These are phyloP conservation scores for Leptinotarsa tumamoca DNA, from an alignment of 2,888 invertebrate species.

Conservation along the genomic window DNA sequence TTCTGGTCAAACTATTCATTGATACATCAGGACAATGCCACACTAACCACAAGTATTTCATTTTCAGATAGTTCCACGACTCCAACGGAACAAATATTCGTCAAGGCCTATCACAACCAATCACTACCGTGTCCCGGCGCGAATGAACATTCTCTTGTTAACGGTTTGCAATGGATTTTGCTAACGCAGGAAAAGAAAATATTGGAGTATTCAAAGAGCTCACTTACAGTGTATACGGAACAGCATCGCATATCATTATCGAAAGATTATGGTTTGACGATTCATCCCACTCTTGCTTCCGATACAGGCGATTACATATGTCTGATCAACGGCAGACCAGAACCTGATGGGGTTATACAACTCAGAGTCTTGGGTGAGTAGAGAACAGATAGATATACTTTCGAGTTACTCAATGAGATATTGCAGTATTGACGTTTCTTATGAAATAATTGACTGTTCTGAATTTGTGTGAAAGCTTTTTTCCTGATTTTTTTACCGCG, in stretches of 20 bases:
- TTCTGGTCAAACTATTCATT: too few species aligned
- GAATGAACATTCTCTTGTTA: constrained; percentile 75
- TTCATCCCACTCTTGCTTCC: constrained; percentile 73
- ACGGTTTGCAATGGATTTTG: constrained; percentile 74
- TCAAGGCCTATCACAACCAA: constrained; percentile 76
- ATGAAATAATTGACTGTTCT: too few species aligned
- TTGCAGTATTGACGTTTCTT: too few species aligned
- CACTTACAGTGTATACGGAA: constrained; percentile 68
- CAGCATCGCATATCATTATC: constrained; percentile 71
- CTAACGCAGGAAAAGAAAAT: constrained; percentile 66
- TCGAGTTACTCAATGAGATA: too few species aligned
- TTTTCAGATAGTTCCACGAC: constrained; percentile 73
- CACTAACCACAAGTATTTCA: too few species aligned
- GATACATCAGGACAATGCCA: too few species aligned
- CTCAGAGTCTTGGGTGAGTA: constrained; percentile 76
- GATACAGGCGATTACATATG: constrained; percentile 78
- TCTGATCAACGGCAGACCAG: constrained; percentile 76
- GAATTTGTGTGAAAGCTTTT: too few species aligned
- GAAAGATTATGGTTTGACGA: constrained; percentile 73
- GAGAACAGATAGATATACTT: too few species aligned
- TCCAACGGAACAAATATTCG: constrained; percentile 71
- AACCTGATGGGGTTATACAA: constrained; percentile 75
- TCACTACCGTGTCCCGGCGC: constrained; percentile 77
- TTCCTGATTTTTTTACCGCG: too few species aligned
- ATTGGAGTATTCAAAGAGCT: constrained; percentile 69